Conservation (phyloP, 2,113 vertebrate genomes). For the Ailurus styani region DNA sequence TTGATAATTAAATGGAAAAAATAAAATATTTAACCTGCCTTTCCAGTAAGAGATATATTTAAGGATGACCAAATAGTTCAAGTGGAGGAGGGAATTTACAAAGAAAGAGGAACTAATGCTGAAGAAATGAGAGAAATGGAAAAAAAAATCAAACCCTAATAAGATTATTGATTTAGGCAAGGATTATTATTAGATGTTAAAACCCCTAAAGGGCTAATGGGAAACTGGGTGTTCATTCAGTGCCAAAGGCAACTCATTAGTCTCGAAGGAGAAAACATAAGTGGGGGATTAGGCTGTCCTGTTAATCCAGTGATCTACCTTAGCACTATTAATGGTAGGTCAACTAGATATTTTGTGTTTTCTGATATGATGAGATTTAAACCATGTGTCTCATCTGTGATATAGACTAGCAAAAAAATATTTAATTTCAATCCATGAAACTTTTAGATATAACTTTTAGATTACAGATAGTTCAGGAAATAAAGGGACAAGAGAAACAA, state of each 20-base stretch:
- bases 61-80: not conserved
- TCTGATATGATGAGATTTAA: not conserved
- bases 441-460: not conserved
- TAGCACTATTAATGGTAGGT: not conserved
- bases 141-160: not conserved
- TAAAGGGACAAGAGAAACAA: not conserved
- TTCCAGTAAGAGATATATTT: constrained; percentile 28
- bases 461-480: not conserved
- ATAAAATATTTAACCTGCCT: not conserved
- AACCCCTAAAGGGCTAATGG: not conserved
- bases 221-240: not conserved
- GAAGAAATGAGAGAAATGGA: not conserved
- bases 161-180: not conserved
- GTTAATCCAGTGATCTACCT: not conserved
- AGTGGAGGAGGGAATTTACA: not conserved
- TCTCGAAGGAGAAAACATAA: not conserved
- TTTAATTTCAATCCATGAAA: not conserved
- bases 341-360: not conserved
- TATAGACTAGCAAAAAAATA: not conserved
- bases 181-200: not conserved
- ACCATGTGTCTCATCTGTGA: not conserved
- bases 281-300: not conserved
- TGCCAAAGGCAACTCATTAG: not conserved
- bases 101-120: not conserved
- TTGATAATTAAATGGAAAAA: not conserved